A percentile compares a stretch with the other conserved stretches of the same genome.
Evolutionary conservation across 2,888 invertebrate species (phyloP).

Genomic region (Cerceris rybyensis): DNA sequence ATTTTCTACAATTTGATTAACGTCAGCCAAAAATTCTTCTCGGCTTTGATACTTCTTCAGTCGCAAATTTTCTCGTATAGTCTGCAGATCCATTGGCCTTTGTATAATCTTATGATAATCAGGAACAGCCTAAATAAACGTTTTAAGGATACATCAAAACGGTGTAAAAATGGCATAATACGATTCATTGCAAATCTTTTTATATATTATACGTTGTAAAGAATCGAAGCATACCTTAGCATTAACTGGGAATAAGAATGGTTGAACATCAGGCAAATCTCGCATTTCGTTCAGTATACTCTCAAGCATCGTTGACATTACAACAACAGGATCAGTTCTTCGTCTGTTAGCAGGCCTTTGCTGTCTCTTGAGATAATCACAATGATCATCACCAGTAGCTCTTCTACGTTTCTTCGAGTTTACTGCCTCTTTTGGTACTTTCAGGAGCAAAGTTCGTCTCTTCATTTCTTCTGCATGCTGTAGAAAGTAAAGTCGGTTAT

Average conservation of each 20-base stretch:
- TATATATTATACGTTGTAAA: background rate
- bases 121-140: slow-evolving; percentile 87
- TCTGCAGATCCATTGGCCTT: slow-evolving; percentile 98
- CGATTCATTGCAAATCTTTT: background rate
- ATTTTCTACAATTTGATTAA: slow-evolving; percentile 98
- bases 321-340: slow-evolving; percentile 97
- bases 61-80: slow-evolving; percentile 94
- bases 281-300: slow-evolving; percentile 96
- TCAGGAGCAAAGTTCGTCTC: slow-evolving; percentile 89
- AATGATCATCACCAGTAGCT: slow-evolving; percentile 87
- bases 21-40: slow-evolving; percentile 97
- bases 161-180: background rate
- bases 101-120: slow-evolving; percentile 97
- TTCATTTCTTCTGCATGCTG: slow-evolving; percentile 94
- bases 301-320: slow-evolving; percentile 95
- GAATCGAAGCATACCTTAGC: slow-evolving; percentile 86
- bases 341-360: slow-evolving; percentile 93
- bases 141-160: background rate
- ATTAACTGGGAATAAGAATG: slow-evolving; percentile 97
- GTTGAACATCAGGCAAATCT: slow-evolving; percentile 94
- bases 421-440: slow-evolving; percentile 89
- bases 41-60: slow-evolving; percentile 96
- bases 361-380: slow-evolving; percentile 94
- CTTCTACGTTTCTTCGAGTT: slow-evolving; percentile 86
- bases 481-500: slow-evolving; percentile 58